Conservation (phyloP, 2,888 invertebrate genomes). For the Mesodorylaimus sp. region DNA sequence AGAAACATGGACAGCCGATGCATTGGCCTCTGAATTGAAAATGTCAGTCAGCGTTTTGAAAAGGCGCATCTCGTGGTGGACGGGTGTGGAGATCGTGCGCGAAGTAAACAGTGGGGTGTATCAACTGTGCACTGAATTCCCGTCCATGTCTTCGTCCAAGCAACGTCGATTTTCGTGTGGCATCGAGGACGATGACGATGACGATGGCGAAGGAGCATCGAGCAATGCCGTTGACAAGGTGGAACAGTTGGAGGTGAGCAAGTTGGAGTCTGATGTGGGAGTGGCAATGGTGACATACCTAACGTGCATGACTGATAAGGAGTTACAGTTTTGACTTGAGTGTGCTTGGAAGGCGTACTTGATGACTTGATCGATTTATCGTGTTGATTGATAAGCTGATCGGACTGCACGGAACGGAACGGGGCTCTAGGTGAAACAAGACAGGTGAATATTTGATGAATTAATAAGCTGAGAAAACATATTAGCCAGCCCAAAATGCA, state of each 20-base stretch:
- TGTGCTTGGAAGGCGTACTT: too few species aligned
- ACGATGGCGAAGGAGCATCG: slow-evolving; percentile 13
- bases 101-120: not conserved
- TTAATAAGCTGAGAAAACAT: too few species aligned
- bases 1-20: slow-evolving; percentile 19
- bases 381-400: too few species aligned
- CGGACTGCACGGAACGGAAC: too few species aligned
- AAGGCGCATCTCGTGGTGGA: slow-evolving; percentile 19
- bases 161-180: not conserved
- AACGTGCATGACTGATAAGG: too few species aligned
- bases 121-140: not conserved
- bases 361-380: too few species aligned
- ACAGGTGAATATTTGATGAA: too few species aligned
- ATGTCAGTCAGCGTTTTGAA: slow-evolving; percentile 13
- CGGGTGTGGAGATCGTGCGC: slow-evolving; percentile 14
- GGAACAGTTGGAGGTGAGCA: not conserved
- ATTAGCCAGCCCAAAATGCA: too few species aligned
- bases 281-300: too few species aligned
- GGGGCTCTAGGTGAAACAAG: too few species aligned
- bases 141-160: not conserved
- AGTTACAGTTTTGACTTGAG: too few species aligned
- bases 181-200: slow-evolving; percentile 8
- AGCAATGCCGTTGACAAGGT: not conserved
- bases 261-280: too few species aligned
- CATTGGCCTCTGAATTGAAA: slow-evolving; percentile 14